These are phyloP conservation scores for Catharus ustulatus DNA, from an alignment of 2,797 vertebrate species.

Conservation along the genomic window DNA sequence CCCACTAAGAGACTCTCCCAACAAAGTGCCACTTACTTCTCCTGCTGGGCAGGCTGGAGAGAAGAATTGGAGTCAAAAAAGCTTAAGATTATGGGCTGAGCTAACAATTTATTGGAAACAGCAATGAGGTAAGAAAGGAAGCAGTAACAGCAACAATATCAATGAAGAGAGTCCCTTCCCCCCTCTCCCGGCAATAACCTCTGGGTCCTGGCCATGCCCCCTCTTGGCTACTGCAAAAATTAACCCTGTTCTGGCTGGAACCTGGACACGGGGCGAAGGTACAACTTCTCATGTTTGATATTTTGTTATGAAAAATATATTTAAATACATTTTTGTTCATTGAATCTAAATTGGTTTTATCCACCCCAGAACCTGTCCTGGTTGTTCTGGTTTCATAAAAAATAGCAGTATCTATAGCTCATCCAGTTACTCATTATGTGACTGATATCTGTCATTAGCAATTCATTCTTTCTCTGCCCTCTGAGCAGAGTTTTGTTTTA, in stretches of 20 bases:
- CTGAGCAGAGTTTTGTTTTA: background rate
- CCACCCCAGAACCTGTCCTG: background rate
- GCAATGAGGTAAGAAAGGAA: background rate
- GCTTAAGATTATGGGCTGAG: background rate
- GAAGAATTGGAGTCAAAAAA: background rate
- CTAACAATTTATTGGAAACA: background rate
- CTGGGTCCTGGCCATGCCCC: background rate
- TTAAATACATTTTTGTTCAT: background rate
- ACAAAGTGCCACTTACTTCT: background rate
- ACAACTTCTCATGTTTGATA: background rate
- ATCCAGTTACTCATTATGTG: background rate
- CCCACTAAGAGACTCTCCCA: background rate
- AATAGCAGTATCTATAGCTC: background rate
- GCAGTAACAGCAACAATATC: background rate
- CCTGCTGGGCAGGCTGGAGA: fast-evolving
- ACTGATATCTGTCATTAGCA: background rate
- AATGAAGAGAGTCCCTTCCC: background rate
- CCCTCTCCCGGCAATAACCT: fast-evolving
- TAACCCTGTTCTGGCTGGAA: background rate
- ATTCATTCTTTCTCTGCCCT: background rate
- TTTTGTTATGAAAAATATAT: background rate
- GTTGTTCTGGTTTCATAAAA: background rate
- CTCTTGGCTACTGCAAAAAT: background rate
- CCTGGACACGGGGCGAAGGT: background rate
- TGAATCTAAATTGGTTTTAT: background rate